These are phyloP conservation scores for Anoplopoma fimbria DNA, from an alignment of 2,113 vertebrate species.

Conservation along the genomic window DNA sequence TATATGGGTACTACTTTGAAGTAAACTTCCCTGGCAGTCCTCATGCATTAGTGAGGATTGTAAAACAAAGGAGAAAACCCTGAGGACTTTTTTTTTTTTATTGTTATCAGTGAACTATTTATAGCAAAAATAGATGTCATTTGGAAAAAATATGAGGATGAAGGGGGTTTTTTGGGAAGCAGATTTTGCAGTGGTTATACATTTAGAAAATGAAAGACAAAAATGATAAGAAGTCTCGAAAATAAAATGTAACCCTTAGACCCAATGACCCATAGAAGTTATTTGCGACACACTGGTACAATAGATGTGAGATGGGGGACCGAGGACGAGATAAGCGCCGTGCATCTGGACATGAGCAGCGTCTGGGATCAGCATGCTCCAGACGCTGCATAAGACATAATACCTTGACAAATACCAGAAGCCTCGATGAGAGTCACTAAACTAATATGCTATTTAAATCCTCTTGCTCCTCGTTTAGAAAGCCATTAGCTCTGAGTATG, in stretches of 20 bases:
- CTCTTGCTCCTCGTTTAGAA: constrained; percentile 75
- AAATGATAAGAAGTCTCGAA: constrained; percentile 12
- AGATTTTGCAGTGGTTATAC: not conserved
- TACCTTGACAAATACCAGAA: constrained; percentile 68
- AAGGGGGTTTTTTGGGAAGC: not conserved
- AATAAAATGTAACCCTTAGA: constrained; percentile 3
- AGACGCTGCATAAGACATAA: constrained; percentile 51
- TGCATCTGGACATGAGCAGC: constrained; percentile 24
- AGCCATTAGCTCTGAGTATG: constrained; percentile 78
- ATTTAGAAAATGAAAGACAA: constrained; percentile 16
- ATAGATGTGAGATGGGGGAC: constrained; percentile 35
- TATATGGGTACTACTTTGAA: constrained; percentile 43
- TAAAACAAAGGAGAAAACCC: constrained; percentile 56
- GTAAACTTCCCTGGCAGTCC: constrained; percentile 53
- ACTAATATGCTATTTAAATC: constrained; percentile 77
- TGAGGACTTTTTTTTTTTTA: constrained; percentile 11
- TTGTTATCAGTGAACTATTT: constrained; percentile 35
- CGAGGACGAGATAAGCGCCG: constrained; percentile 24
- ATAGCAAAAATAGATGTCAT: not conserved
- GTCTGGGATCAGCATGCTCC: constrained; percentile 16
- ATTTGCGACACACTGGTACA: constrained; percentile 19
- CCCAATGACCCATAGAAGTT: constrained; percentile 2
- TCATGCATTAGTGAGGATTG: constrained; percentile 46
- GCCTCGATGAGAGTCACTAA: constrained; percentile 69
- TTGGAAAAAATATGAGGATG: constrained; percentile 18